Evolutionary conservation across 2,797 vertebrate species (phyloP), one percentile per base, ranked within the genome.

Genomic region (Paratrypauchen microcephalus): DNA sequence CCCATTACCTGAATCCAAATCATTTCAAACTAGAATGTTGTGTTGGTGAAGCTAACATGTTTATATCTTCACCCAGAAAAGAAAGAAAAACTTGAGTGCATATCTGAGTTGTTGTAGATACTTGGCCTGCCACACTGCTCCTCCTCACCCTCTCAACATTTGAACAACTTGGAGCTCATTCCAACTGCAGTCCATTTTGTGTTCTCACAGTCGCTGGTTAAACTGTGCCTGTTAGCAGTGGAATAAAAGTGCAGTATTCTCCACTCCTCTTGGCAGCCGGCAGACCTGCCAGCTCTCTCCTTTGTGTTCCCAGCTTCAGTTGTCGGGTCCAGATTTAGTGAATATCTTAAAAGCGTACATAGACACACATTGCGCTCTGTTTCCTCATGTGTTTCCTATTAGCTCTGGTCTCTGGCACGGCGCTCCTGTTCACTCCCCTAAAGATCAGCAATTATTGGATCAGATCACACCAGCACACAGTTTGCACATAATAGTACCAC

Each of bases 351-450:
- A 76, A 81, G 73, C 55, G 71, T 41, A 65, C 62, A 71, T 16
- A 78, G 21, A 78, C 71, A 67, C 56, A 57, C 76, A 65, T 2
- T 72, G 26, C 48, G 58, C 50, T 69, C 48, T 41, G 47, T 70
- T 28, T 65, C 47, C 66, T 76, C 66, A 91, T 81, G 79, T 90
- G 89, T 83, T 89, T 87, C 79, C 79, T 77, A 88, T 91, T 91
- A 87, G 36, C 69, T 70, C 64, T 77, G 80, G 87, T 75, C 86
- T 75, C 86, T 85, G 86, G 83, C 74, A 83, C 72, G 58, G 60
- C 30, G 54, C 58, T 61, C 78, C 65, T 71, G 71, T 74, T 82
- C 72, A 74, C 16, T 76, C 81, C 66, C 73, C 78, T 73, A 72
- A 73, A 58, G 72, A 79, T 89, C 80, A 87, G 83, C 81, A 76